Evolutionary conservation across 2,797 vertebrate species (phyloP).

Genomic region (Chrosomus eos): DNA sequence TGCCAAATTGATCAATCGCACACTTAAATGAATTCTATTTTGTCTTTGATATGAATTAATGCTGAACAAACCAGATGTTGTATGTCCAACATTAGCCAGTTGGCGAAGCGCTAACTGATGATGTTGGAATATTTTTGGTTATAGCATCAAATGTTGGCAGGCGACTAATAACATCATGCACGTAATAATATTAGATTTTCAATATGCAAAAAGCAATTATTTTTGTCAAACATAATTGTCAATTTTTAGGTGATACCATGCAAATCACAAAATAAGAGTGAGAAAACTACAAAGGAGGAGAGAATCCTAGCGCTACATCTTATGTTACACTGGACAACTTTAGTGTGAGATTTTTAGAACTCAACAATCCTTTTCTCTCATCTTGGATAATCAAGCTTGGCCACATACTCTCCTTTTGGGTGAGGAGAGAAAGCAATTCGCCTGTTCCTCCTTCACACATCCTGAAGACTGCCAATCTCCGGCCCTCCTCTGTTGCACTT

Average conservation of each 20-base stretch:
- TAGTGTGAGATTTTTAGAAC: slow-evolving; percentile 78
- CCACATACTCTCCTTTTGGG: slow-evolving; percentile 79
- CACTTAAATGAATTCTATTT: slow-evolving; percentile 56
- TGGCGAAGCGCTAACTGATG: slow-evolving; percentile 46
- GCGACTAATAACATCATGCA: slow-evolving; percentile 17
- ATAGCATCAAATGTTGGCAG: slow-evolving; percentile 29
- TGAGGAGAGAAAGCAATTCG: slow-evolving; percentile 75
- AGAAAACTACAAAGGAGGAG: slow-evolving; percentile 64
- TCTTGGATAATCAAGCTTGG: slow-evolving; percentile 83
- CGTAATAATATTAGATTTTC: slow-evolving; percentile 7
- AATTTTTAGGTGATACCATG: slow-evolving; percentile 52
- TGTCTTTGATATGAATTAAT: slow-evolving; percentile 55
- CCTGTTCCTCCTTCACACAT: slow-evolving; percentile 79
- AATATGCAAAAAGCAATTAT: slow-evolving; percentile 3
- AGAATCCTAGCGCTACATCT: slow-evolving; percentile 60
- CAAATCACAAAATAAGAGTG: slow-evolving; percentile 6
- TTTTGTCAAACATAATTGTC: slow-evolving; percentile 21
- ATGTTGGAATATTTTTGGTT: slow-evolving; percentile 39
- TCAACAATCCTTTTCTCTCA: slow-evolving; percentile 80
- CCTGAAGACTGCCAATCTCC: slow-evolving; percentile 79
- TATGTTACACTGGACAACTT: slow-evolving; percentile 71
- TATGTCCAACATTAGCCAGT: slow-evolving; percentile 51
- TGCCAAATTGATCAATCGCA: slow-evolving; percentile 54
- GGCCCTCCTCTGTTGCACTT: slow-evolving; percentile 80
- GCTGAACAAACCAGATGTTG: slow-evolving; percentile 62